Conservation (phyloP, 2,797 vertebrate species). For the Molothrus ater region DNA sequence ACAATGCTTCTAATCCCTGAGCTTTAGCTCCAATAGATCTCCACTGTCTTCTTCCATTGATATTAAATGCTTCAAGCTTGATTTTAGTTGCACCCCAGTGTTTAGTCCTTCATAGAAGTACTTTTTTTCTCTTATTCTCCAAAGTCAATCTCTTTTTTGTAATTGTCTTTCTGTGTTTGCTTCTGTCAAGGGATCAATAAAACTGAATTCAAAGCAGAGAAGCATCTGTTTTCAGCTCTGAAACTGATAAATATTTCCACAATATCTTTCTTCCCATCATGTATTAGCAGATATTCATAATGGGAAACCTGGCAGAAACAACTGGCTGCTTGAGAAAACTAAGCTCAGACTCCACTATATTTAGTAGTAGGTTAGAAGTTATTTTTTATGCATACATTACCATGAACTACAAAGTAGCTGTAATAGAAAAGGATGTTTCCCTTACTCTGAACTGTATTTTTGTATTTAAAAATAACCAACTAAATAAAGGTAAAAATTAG, state of each 20-base stretch:
- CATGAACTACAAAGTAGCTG: not conserved
- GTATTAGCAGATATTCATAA: not conserved
- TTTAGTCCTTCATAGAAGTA: not conserved
- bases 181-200: conserved; percentile 18
- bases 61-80: not conserved
- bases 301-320: conserved; percentile 22
- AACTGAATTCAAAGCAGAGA: conserved; percentile 26
- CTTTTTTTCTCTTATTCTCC: not conserved
- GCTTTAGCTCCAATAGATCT: not conserved
- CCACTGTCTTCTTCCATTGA: not conserved
- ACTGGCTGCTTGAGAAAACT: not conserved
- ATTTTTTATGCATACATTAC: not conserved
- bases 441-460: not conserved
- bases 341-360: not conserved
- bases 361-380: not conserved
- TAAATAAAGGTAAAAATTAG: not conserved
- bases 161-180: not conserved
- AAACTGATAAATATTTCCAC: conserved; percentile 1
- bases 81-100: not conserved
- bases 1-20: not conserved
- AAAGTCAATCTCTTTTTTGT: not conserved
- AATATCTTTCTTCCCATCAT: not conserved
- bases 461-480: not conserved
- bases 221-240: conserved; percentile 30
- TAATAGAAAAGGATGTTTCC: not conserved